Conservation (phyloP, 2,888 invertebrate species). For the Julus scanicus region DNA sequence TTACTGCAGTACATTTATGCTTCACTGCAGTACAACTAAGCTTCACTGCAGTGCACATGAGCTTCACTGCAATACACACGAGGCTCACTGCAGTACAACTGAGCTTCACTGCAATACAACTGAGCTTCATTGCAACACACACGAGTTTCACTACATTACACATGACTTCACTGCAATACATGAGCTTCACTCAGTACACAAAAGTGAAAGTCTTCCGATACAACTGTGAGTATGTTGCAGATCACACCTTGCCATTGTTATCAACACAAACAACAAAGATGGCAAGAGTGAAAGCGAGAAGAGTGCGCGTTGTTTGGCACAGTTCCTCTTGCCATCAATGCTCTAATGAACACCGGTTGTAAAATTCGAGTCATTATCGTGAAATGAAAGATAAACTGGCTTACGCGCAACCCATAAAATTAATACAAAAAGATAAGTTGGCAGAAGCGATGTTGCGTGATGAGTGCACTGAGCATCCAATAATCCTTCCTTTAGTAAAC, state of each 20-base stretch:
- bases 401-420: slow-evolving; percentile 6
- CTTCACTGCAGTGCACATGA: too few species aligned
- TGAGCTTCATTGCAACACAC: too few species aligned
- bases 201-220: too few species aligned
- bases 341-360: slow-evolving; percentile 7
- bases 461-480: background rate
- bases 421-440: slow-evolving; percentile 19
- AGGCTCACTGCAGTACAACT: too few species aligned
- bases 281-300: background rate
- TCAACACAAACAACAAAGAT: background rate
- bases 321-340: slow-evolving; percentile 7
- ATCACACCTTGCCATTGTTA: background rate
- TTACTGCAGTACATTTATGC: too few species aligned
- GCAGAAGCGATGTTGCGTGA: slow-evolving; percentile 6
- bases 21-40: too few species aligned
- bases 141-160: too few species aligned
- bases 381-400: slow-evolving; percentile 19
- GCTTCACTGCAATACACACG: too few species aligned
- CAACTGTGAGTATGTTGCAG: too few species aligned
- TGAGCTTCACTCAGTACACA: too few species aligned
- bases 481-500: background rate
- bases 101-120: too few species aligned
- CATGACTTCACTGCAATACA: too few species aligned
- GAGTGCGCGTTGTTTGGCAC: background rate
- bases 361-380: background rate